Percentiles rank a stretch among this genome's conserved stretches.
phyloP scores from a whole-genome alignment of 2,797 vertebrate genomes.

The Picus viridis region DNA sequence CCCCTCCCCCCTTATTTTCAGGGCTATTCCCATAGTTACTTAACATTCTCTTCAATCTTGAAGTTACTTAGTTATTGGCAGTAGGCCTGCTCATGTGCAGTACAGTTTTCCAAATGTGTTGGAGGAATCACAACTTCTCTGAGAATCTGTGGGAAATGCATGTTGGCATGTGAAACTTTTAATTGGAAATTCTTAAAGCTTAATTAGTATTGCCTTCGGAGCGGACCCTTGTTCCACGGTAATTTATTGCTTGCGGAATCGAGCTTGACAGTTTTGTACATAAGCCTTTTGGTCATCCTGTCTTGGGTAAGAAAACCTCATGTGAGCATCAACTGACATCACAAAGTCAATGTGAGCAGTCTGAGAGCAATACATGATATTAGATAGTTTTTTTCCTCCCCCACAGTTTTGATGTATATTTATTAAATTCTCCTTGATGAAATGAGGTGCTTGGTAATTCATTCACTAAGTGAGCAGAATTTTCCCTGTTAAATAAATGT shows the following conservation, averaged over 20 bases:
- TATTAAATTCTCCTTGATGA: not conserved
- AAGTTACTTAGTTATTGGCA: not conserved
- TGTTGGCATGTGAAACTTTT: not conserved
- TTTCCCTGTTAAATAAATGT: not conserved
- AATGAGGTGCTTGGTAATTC: not conserved
- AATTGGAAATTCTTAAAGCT: constrained; percentile 7
- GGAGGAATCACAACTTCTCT: not conserved
- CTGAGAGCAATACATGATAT: not conserved
- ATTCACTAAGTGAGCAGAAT: not conserved
- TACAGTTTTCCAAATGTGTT: not conserved
- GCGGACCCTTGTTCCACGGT: not conserved
- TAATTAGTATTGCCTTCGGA: constrained; percentile 26
- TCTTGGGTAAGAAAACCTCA: not conserved
- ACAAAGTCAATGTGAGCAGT: not conserved
- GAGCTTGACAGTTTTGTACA: not conserved
- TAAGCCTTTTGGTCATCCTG: not conserved
- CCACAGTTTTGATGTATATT: not conserved
- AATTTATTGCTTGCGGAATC: not conserved
- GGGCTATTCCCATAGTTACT: not conserved
- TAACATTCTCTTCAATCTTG: not conserved
- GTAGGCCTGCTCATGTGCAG: not conserved
- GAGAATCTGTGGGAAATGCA: not conserved
- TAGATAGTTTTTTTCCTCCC: not conserved
- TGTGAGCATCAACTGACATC: not conserved
- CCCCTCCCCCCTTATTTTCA: not conserved